Evolutionary conservation across 2,888 invertebrate genomes (phyloP).

Genomic region (Crossocerus cetratus): DNA sequence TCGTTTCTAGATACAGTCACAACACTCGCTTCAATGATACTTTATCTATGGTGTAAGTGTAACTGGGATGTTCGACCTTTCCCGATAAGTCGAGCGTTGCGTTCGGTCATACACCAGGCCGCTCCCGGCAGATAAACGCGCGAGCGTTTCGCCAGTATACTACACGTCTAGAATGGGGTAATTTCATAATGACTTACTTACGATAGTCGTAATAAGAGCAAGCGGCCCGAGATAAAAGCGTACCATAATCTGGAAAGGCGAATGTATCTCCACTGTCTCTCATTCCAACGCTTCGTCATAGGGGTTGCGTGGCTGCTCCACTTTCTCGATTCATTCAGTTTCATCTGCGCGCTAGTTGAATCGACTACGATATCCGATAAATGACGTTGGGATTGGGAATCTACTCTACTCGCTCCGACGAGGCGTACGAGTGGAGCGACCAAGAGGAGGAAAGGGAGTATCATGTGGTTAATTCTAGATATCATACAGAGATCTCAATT

Average conservation of each 20-base stretch:
- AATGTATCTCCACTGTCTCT: conserved; percentile 2
- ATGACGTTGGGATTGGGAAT: conserved; percentile 5
- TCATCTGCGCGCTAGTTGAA: conserved; percentile 5
- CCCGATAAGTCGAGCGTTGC: conserved; percentile 68
- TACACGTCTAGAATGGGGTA: conserved; percentile 60
- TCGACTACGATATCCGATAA: neutral
- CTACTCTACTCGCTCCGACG: neutral
- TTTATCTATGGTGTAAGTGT: conserved; percentile 71
- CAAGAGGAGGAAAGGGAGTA: conserved; percentile 24
- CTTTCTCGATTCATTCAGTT: neutral
- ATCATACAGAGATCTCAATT: too few relatives aligned
- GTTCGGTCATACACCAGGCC: conserved; percentile 54
- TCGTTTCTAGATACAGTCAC: conserved; percentile 53
- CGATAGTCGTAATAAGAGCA: conserved; percentile 53
- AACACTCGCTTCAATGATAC: conserved; percentile 71
- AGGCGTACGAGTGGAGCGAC: conserved; percentile 31
- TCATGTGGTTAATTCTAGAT: too few relatives aligned
- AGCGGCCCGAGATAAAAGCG: conserved; percentile 41
- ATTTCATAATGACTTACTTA: conserved; percentile 61
- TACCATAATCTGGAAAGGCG: conserved; percentile 6
- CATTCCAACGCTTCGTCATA: neutral
- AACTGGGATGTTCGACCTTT: conserved; percentile 75
- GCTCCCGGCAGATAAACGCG: conserved; percentile 55
- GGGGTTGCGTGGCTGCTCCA: neutral
- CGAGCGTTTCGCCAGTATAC: conserved; percentile 54